Base-by-base conservation (phyloP, 2,797 vertebrate species). In the Euthynnus affinis region DNA sequence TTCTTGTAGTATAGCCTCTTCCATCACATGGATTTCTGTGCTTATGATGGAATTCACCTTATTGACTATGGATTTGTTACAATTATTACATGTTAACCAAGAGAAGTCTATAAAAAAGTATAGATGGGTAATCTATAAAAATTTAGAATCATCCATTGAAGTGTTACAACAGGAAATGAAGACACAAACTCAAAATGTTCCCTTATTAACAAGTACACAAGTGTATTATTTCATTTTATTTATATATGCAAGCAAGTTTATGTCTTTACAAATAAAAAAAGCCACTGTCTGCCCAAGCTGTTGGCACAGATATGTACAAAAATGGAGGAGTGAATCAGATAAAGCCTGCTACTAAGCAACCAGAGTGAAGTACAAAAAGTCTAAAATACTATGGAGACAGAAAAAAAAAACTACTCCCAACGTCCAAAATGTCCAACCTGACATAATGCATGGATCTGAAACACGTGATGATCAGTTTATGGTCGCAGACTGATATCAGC, bases 241-340 rank as follows among this genome's bases (percentile, higher is more conserved):
- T 98, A 97, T 97, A 97, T 96, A 97, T 94, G 98, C 98, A 99
- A 99, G 98, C 98, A 98, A 96, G 90, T 91, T 88, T 96, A 97
- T 96, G 95, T 97, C 96, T 93, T 97, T 98, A 99, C 96, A 98
- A 96, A 98, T 98, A 90, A 97, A 98, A 90, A 94, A 93, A 95
- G 96, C 96, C 96, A 97, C 96, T 97, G 96, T 98, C 96, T 93
- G 90, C 85, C 90, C 82, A 97, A 97, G 97, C 97, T 97, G 96
- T 97, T 99, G 97, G 97, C 96, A 99, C 97, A 97, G 95, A 96
- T 97, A 98, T 98, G 95, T 99, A 99, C 97, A 99, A 96, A 89
- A 97, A 98, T 96, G 80, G 74, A 90, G 71, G 83, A 89, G 87
- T 89, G 95, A 96, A 94, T 96, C 95, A 95, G 95, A 94, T 89